Evolutionary conservation across 2,797 vertebrate species (phyloP).

Genomic region (Xiphorhynchus erythropygius): DNA sequence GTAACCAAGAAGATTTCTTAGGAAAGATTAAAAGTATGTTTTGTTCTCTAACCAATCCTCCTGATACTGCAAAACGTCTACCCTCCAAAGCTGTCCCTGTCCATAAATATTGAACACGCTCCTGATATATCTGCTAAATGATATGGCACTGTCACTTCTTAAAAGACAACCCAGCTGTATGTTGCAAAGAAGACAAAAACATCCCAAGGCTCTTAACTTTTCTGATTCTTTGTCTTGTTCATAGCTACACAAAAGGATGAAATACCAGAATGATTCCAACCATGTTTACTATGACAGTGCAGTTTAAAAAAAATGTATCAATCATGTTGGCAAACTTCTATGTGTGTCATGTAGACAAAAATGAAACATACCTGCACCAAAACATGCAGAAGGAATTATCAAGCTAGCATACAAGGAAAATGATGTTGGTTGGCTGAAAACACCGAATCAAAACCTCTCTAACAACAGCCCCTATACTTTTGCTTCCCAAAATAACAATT

Average conservation of each 20-base stretch:
- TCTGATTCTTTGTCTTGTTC: neutral
- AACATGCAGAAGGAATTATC: neutral
- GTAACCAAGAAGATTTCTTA: neutral
- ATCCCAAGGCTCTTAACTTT: neutral
- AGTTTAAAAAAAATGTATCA: neutral
- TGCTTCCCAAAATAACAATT: neutral
- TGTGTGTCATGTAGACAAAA: neutral
- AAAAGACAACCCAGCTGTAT: neutral
- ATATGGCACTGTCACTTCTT: neutral
- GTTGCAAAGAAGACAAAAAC: neutral
- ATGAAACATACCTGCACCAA: neutral
- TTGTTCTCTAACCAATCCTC: constrained; percentile 21
- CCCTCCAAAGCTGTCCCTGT: neutral
- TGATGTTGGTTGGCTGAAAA: neutral
- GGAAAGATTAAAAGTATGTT: constrained; percentile 27
- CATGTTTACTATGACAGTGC: neutral
- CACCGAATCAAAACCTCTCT: neutral
- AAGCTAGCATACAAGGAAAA: neutral
- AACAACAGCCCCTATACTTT: neutral
- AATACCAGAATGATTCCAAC: neutral
- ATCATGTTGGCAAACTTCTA: neutral
- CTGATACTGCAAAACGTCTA: neutral
- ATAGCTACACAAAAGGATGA: neutral
- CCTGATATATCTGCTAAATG: neutral
- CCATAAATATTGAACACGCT: constrained; percentile 44